phyloP scores from a whole-genome alignment of 1,140 invertebrate species.

The Acyrthosiphon pisum region DNA sequence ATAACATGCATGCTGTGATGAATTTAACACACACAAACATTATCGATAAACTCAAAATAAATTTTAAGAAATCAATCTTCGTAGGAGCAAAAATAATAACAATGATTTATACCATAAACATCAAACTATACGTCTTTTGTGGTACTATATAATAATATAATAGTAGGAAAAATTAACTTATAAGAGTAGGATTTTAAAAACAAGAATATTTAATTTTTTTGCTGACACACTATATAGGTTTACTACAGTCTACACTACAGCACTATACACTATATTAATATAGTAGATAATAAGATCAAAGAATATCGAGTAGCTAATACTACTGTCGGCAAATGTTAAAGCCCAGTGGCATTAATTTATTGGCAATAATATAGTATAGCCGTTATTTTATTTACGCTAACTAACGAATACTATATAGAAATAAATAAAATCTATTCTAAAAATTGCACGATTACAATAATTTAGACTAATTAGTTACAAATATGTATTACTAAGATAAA shows the following conservation, averaged over 20 bases:
- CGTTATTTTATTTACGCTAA: not conserved
- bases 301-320: not conserved
- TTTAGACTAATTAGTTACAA: not conserved
- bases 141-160: no score
- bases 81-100: not conserved
- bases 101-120: not conserved
- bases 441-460: not conserved
- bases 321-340: not conserved
- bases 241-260: no score
- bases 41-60: not conserved
- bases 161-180: not conserved
- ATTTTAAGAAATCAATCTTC: not conserved
- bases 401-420: not conserved
- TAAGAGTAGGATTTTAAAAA: not conserved
- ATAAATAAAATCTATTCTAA: not conserved
- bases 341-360: not conserved
- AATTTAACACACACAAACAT: not conserved
- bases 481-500: not conserved
- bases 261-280: not conserved
- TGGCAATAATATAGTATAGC: not conserved
- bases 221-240: not conserved
- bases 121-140: not conserved
- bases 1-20: not conserved
- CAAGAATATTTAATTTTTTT: not conserved
- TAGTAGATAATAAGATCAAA: conserved; percentile 31